Percentiles rank a stretch among this genome's conserved stretches.
These are phyloP conservation scores for Tortricodes alternella DNA, from an alignment of 2,888 invertebrate species.

Conservation along the genomic window DNA sequence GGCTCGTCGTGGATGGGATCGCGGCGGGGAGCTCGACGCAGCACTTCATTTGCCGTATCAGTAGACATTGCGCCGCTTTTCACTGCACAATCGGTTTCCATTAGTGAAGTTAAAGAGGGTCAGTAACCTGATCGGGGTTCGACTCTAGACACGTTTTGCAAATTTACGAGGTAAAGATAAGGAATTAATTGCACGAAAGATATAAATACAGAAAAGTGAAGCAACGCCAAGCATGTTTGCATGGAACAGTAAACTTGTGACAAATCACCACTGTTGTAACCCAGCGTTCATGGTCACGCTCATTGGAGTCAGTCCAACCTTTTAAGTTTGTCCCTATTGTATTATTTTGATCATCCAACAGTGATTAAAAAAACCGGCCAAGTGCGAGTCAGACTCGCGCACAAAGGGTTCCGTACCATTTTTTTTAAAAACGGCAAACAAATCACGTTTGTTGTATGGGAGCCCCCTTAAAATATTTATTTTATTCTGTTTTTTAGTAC, in stretches of 20 bases:
- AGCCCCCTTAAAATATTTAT: too few species aligned
- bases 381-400: too few species aligned
- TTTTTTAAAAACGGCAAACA: too few species aligned
- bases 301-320: constrained; percentile 43
- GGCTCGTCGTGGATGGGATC: constrained; percentile 47
- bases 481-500: too few species aligned
- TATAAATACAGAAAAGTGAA: too few species aligned
- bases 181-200: not conserved
- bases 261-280: constrained; percentile 42
- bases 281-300: constrained; percentile 31
- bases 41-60: constrained; percentile 44
- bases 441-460: too few species aligned
- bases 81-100: constrained; percentile 37
- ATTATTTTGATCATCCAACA: constrained; percentile 29
- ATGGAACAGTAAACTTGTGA: constrained; percentile 32
- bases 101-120: constrained; percentile 28
- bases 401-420: too few species aligned
- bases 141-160: not conserved
- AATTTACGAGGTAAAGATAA: constrained; percentile 1
- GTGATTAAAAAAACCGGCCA: too few species aligned
- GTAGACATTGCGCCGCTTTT: constrained; percentile 19
- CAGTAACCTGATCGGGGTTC: constrained; percentile 12
- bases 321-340: constrained; percentile 39
- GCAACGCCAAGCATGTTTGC: not conserved
- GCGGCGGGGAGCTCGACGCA: constrained; percentile 51